Evolutionary conservation across 1,140 invertebrate species (phyloP).

Genomic region (Kradibia gibbosae): DNA sequence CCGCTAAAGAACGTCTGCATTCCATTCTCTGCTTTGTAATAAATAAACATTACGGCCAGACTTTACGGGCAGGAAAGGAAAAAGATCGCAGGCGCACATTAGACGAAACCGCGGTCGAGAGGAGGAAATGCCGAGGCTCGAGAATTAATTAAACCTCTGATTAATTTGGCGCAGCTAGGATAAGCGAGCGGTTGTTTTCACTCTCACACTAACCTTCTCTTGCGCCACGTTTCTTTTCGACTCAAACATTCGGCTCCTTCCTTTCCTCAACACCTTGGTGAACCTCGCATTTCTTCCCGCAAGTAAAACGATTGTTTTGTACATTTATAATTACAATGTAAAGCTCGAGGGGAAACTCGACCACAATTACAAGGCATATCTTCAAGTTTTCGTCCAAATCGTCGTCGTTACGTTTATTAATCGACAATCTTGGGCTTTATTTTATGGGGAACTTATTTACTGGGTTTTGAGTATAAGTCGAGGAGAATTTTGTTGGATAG

Average conservation of each 20-base stretch:
- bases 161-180: constrained; percentile 47
- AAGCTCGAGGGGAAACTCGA: constrained; percentile 25
- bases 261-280: background rate
- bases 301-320: background rate
- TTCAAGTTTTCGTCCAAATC: too few relatives aligned
- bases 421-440: too few relatives aligned
- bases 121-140: constrained; percentile 16
- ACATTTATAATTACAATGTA: constrained; percentile 17
- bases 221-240: background rate
- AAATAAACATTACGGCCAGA: background rate
- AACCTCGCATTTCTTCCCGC: background rate
- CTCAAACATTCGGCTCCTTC: background rate
- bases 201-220: background rate
- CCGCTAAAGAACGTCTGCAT: background rate
- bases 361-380: too few relatives aligned
- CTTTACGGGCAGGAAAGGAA: constrained; percentile 1
- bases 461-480: too few relatives aligned
- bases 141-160: constrained; percentile 57
- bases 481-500: too few relatives aligned
- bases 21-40: background rate
- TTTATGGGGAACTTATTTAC: too few relatives aligned
- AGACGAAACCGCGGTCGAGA: background rate
- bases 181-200: background rate
- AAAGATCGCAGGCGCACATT: background rate
- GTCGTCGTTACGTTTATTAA: too few relatives aligned